Conservation (phyloP, 2,888 invertebrate species). For the Epicampocera succincta region DNA sequence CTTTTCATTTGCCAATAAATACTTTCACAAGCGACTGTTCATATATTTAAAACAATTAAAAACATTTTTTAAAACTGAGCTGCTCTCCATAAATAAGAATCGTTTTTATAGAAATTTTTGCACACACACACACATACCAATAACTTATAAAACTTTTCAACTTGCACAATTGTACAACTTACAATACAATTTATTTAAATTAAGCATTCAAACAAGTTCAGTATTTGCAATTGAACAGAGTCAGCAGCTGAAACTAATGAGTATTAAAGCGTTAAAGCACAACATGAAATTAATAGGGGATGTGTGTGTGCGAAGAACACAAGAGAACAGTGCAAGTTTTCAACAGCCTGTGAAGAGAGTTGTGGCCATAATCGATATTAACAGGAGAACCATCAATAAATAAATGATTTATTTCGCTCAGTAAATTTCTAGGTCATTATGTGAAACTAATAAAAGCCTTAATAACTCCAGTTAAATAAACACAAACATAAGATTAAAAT, state of each 20-base stretch:
- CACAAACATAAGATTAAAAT: not conserved
- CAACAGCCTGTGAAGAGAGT: too few species aligned
- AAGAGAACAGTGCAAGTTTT: not conserved
- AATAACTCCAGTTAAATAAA: not conserved
- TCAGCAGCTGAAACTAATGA: slow-evolving; percentile 45
- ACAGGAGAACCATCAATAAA: not conserved
- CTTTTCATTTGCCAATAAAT: too few species aligned
- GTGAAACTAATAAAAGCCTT: not conserved
- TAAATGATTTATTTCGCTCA: not conserved
- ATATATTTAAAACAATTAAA: not conserved
- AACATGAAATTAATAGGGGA: not conserved
- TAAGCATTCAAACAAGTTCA: slow-evolving; percentile 38
- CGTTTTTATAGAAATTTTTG: not conserved
- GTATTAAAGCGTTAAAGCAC: not conserved
- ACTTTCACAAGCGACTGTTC: too few species aligned
- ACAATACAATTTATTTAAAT: slow-evolving; percentile 33
- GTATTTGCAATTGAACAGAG: slow-evolving; percentile 39
- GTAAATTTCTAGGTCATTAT: slow-evolving; percentile 23
- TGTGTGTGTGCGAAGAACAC: not conserved
- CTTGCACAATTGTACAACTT: not conserved
- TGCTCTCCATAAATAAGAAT: not conserved
- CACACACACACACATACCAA: not conserved
- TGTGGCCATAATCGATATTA: not conserved
- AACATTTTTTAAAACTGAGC: not conserved
- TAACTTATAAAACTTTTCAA: not conserved